phyloP scores from a whole-genome alignment of 2,113 vertebrate species.

The Loxodonta africana region DNA sequence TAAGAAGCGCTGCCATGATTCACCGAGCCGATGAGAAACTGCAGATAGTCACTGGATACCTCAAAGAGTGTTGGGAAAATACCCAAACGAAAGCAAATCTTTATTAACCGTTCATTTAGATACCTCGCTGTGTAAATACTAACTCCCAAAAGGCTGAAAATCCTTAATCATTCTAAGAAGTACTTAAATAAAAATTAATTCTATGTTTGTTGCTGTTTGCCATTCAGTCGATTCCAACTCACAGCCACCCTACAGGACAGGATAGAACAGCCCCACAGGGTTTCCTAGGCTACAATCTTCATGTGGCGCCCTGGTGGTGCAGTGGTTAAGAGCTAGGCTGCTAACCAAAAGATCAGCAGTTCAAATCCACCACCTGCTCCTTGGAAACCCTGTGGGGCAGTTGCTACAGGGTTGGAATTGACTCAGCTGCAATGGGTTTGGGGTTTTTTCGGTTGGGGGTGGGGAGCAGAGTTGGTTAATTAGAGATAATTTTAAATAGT shows the following conservation, averaged over 20 bases:
- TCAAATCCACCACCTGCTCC: no score
- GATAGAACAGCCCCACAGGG: no score
- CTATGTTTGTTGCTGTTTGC: background rate
- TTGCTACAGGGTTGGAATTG: no score
- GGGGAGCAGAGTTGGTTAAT: no score
- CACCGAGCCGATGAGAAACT: background rate
- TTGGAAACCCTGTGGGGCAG: no score
- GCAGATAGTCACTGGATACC: background rate
- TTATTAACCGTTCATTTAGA: constrained; percentile 28
- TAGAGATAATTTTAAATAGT: background rate
- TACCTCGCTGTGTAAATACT: background rate
- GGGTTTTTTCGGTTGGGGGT: no score
- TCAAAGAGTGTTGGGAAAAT: constrained; percentile 4
- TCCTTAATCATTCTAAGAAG: background rate
- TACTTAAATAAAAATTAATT: background rate
- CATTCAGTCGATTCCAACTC: background rate
- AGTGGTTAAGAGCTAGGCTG: no score
- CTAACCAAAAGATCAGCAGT: no score
- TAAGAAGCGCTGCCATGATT: background rate
- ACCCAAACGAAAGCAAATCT: constrained; percentile 14
- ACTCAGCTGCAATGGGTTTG: no score
- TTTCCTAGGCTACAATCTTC: no score
- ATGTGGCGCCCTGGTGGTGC: no score
- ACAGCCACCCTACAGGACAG: no score
- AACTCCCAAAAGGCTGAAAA: background rate